phyloP scores from a whole-genome alignment of 2,888 invertebrate genomes.

The Patella depressa region DNA sequence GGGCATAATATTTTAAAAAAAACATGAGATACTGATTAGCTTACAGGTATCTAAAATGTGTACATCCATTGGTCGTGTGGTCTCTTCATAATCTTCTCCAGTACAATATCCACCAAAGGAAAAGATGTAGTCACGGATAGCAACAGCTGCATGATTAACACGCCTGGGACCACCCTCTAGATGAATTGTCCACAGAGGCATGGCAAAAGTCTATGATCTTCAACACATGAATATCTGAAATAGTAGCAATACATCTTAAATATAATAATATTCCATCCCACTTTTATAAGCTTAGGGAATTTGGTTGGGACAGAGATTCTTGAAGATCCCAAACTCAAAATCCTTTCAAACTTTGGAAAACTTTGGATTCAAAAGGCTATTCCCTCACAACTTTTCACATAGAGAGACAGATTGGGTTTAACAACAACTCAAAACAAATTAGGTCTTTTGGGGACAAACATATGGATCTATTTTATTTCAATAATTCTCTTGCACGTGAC shows the following conservation, averaged over 20 bases:
- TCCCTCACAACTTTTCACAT: too few species aligned
- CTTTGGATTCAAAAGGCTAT: too few species aligned
- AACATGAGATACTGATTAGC: neutral
- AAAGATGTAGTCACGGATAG: constrained; percentile 81
- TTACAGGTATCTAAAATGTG: constrained; percentile 85
- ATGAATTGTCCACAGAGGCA: constrained; percentile 81
- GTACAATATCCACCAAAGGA: constrained; percentile 95
- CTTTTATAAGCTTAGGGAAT: neutral
- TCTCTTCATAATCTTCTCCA: constrained; percentile 79
- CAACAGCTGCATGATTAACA: constrained; percentile 92
- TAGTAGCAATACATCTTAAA: neutral
- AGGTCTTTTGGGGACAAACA: too few species aligned
- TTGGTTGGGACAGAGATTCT: neutral
- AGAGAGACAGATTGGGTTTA: too few species aligned
- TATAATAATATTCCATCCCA: neutral
- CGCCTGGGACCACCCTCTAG: constrained; percentile 91
- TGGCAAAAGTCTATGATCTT: constrained; percentile 19
- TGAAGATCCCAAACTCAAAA: neutral
- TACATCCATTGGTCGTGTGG: constrained; percentile 82
- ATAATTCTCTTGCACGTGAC: too few species aligned
- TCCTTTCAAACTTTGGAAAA: neutral
- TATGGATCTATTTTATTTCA: too few species aligned
- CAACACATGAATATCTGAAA: neutral
- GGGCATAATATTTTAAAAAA: too few species aligned
- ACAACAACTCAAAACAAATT: too few species aligned